Evolutionary conservation across 2,113 vertebrate species (phyloP), one percentile per base, ranked within the genome.

Genomic region (Passerina amoena): DNA sequence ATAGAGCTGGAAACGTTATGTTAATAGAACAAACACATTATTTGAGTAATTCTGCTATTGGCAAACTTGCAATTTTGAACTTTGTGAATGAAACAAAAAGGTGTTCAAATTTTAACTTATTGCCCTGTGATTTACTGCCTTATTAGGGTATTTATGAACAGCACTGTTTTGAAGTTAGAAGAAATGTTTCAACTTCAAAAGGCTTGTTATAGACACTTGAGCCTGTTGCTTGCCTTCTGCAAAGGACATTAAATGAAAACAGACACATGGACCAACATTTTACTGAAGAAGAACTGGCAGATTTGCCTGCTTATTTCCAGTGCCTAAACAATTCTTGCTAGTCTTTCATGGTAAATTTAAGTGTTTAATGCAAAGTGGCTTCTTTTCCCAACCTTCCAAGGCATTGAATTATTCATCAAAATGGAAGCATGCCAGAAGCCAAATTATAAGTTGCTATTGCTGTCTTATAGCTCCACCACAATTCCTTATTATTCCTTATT

Each of bases 311-410:
- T 82, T 71, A 77, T 79, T 96, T 72, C 70, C 77, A 91, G 40
- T 73, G 45, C 65, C 66, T 82, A 87, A 80, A 72, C 54, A 40
- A 59, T 57, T 82, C 48, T 81, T 60, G 59, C 47, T 95, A 53
- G 73, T 85, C 87, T 96, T 95, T 81, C 56, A 83, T 5, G 61
- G 82, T 64, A 84, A 82, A 86, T 94, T 78, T 91, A 95, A 92
- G 63, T 51, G 56, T 71, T 94, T 86, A 93, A 77, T 80, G 38
- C 70, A 91, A 95, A 94, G 66, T 73, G 66, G 69, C 47, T 91
- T 82, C 48, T 75, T 54, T 81, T 66, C 61, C 93, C 63, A 70
- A 65, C 31, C 42, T 94, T 94, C 88, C 79, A 76, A 48, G 78
- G 37, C 50, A 79, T 2, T 92, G 82, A 90, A 60, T 86, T 94